phyloP scores from a whole-genome alignment of 2,797 vertebrate species.

The Spheniscus humboldti region DNA sequence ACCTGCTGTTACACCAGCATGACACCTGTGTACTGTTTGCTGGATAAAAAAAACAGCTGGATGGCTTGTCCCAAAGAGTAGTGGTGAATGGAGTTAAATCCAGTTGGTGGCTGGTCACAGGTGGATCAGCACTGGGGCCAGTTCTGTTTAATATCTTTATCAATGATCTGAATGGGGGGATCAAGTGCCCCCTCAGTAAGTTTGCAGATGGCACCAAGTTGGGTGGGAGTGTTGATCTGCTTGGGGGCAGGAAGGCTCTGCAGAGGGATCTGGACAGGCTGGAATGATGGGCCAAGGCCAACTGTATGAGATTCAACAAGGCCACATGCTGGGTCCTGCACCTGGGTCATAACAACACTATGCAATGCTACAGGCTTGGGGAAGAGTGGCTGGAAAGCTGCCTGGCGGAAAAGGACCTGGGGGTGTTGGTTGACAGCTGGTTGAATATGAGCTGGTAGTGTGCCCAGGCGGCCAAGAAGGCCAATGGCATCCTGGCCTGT shows the following conservation, averaged over 20 bases:
- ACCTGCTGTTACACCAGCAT: neutral
- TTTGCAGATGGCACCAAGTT: neutral
- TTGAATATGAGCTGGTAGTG: neutral
- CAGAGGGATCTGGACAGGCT: neutral
- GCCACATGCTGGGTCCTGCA: neutral
- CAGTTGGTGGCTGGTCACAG: neutral
- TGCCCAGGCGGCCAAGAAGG: too few species aligned
- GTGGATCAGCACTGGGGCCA: neutral
- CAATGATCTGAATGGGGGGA: too few species aligned
- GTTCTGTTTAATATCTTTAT: neutral
- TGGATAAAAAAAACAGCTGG: neutral
- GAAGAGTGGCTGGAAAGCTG: neutral
- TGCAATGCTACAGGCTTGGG: neutral
- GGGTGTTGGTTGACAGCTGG: accelerated
- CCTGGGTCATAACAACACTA: neutral
- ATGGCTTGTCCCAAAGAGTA: neutral
- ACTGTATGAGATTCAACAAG: neutral
- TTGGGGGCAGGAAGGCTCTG: neutral
- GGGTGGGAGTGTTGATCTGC: neutral
- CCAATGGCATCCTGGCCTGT: neutral
- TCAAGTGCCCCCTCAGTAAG: neutral
- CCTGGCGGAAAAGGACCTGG: neutral
- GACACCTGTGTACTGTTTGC: neutral
- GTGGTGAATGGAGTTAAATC: neutral
- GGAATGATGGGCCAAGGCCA: accelerated